Base-by-base conservation (phyloP, 2,797 vertebrate species). In the Limosa lapponica region DNA sequence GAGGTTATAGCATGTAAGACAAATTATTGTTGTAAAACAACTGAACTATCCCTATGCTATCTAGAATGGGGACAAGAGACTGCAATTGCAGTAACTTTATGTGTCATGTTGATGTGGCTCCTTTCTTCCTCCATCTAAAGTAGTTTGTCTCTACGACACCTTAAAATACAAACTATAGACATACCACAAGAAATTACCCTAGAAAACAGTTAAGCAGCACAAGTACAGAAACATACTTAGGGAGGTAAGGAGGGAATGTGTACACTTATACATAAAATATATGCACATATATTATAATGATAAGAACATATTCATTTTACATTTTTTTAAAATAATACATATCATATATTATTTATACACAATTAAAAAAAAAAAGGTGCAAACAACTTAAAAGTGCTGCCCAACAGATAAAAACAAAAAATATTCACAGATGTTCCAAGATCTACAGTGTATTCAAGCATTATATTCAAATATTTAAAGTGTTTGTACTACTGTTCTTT, bases 301-400 rank as follows among this genome's bases (percentile, higher is more conserved):
- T 12, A 30, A 1, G 2, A 51, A 55, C 2, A 28, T 15, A 57
- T 7, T 15, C 1, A 37, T 18, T 34, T 48, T 13, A 1, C 3
- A 17, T 39, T 37, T 58, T 73, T 28, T 5, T 24, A 86, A 86
- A 87, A 57, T n/a, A 72, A 51, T 36, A 59, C 0, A 4, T 54
- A 30, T 24, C 0, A 11, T 23, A 3, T 37, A 3, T 34, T 52
- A 46, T 54, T 79, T 34, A 59, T 19, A 37, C 7, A 17, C 3
- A 30, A 7, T 8, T 19, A 3, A 32, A 83, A 86, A 6, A 28
- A 83, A 82, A 65, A 39, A 10, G 2, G 7, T 39, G 7, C 11
- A 30, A 80, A 52, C 65, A 52, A 4, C 15, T 69, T 67, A 25
- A 8, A 52, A 55, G 5, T 7, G 8, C 12, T 61, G 23, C 25